A percentile compares a stretch with the other conserved stretches of the same genome.
phyloP scores from a whole-genome alignment of 2,888 invertebrate species.

The Leptopilina myrica region DNA sequence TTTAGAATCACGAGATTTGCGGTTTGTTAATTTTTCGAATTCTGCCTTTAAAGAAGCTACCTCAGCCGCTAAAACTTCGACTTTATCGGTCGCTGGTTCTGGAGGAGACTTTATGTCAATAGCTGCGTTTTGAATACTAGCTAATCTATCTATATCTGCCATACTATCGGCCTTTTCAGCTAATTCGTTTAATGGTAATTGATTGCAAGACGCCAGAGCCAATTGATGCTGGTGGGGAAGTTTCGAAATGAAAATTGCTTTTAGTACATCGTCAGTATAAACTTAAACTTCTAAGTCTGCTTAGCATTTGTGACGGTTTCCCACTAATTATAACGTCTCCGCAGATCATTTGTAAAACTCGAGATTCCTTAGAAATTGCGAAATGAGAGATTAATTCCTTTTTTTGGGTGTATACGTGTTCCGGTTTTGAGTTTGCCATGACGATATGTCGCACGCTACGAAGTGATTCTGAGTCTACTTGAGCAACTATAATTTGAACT shows the following conservation, averaged over 20 bases:
- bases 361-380: background rate
- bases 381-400: background rate
- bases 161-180: background rate
- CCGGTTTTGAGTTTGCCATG: background rate
- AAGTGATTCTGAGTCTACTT: background rate
- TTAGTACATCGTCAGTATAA: background rate
- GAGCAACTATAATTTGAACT: background rate
- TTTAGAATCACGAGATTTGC: background rate
- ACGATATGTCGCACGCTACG: background rate
- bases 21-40: background rate
- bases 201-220: background rate
- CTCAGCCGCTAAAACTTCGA: background rate
- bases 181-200: background rate
- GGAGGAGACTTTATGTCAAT: background rate
- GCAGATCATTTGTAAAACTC: background rate
- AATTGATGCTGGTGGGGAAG: background rate
- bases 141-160: background rate
- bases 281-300: background rate
- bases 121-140: background rate
- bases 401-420: background rate
- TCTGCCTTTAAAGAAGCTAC: background rate
- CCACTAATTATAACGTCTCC: background rate
- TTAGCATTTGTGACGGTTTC: background rate
- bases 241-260: background rate
- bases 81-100: background rate